phyloP scores from a whole-genome alignment of 2,797 vertebrate genomes.

The Benthosema pterotum region DNA sequence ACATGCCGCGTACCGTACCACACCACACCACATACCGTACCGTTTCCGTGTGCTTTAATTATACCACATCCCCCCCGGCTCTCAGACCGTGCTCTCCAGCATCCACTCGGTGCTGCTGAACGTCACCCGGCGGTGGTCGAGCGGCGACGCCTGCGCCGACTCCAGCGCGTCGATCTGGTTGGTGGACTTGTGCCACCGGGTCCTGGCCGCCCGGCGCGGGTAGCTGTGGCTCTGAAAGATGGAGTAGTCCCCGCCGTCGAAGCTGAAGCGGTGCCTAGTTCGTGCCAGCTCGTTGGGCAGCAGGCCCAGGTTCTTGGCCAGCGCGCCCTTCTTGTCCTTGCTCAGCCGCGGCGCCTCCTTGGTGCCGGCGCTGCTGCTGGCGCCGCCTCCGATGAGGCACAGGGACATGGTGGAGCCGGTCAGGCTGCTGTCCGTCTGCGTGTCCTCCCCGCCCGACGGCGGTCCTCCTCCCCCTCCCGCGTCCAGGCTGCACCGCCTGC shows the following conservation, averaged over 20 bases:
- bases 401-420: slow-evolving; percentile 89
- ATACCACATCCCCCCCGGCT: too few species aligned
- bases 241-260: slow-evolving; percentile 88
- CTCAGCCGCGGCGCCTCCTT: slow-evolving; percentile 76
- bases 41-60: slow-evolving; percentile 6
- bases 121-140: slow-evolving; percentile 85
- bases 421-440: slow-evolving; percentile 82
- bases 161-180: slow-evolving; percentile 89
- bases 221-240: slow-evolving; percentile 98
- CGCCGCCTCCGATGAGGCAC: slow-evolving; percentile 89
- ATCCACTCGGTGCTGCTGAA: slow-evolving; percentile 98
- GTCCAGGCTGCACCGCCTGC: slow-evolving; percentile 77
- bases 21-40: too few species aligned
- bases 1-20: too few species aligned
- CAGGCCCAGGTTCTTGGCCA: slow-evolving; percentile 75
- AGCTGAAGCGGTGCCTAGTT: slow-evolving; percentile 89
- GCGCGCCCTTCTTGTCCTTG: slow-evolving; percentile 77
- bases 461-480: too few species aligned
- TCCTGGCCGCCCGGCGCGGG: slow-evolving; percentile 91
- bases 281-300: slow-evolving; percentile 84
- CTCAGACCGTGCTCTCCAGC: slow-evolving; percentile 96
- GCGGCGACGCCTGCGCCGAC: slow-evolving; percentile 81
- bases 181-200: slow-evolving; percentile 91
- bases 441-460: too few species aligned
- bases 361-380: slow-evolving; percentile 69